These are phyloP conservation scores for Carduelis carduelis DNA, from an alignment of 2,797 vertebrate genomes.

Conservation along the genomic window DNA sequence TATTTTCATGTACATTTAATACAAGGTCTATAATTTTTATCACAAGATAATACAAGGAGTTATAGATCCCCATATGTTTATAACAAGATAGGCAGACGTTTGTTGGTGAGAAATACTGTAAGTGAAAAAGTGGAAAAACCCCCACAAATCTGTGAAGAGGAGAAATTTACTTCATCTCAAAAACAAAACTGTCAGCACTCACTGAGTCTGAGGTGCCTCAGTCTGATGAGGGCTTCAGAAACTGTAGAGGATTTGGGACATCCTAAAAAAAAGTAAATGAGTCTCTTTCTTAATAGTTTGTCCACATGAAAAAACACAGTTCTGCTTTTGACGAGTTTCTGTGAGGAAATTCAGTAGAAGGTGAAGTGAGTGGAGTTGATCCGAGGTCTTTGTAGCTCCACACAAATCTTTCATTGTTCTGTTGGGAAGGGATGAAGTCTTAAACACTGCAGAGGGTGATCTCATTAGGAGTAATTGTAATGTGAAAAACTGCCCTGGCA, in stretches of 20 bases:
- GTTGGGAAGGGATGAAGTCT: neutral
- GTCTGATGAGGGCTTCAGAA: neutral
- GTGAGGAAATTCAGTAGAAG: neutral
- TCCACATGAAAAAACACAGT: neutral
- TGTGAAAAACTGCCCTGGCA: slow-evolving; percentile 20
- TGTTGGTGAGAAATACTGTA: neutral
- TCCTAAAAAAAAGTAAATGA: neutral
- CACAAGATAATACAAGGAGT: neutral
- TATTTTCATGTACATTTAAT: neutral
- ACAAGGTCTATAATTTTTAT: neutral
- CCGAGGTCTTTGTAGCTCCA: neutral
- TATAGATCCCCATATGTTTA: neutral
- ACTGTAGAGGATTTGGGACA: neutral
- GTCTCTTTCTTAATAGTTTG: neutral
- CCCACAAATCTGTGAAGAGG: neutral
- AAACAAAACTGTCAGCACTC: neutral
- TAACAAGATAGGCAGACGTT: neutral
- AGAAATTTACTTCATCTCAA: neutral
- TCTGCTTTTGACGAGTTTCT: neutral
- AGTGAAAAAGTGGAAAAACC: neutral
- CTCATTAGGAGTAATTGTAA: slow-evolving; percentile 47
- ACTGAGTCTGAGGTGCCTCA: neutral
- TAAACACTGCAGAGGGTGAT: slow-evolving; percentile 26
- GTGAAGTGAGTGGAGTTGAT: slow-evolving; percentile 6
- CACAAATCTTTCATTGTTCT: slow-evolving; percentile 51